Evolutionary conservation across 1,140 invertebrate species (phyloP).

Genomic region (Rhagoletis pomonella): DNA sequence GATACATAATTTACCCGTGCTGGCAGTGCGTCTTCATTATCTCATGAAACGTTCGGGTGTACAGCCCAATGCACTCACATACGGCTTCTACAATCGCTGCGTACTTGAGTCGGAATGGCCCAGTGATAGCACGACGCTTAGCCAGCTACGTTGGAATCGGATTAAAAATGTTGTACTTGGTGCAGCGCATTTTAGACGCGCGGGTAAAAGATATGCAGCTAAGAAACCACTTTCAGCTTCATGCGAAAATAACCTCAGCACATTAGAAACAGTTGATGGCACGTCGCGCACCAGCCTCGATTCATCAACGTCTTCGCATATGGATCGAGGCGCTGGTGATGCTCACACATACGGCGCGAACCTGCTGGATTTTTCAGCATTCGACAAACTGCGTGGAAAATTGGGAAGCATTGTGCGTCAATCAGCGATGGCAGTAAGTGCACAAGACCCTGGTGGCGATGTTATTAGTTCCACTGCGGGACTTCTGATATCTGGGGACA

Average conservation of each 20-base stretch:
- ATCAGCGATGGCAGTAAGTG: slow-evolving; percentile 68
- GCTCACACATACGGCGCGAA: slow-evolving; percentile 56
- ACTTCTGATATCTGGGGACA: slow-evolving; percentile 75
- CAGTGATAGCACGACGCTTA: slow-evolving; percentile 85
- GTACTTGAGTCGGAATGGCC: slow-evolving; percentile 97
- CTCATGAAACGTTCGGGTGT: slow-evolving; percentile 96
- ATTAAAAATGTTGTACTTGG: slow-evolving; percentile 93
- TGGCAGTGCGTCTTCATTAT: slow-evolving; percentile 95
- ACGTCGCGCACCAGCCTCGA: slow-evolving; percentile 76
- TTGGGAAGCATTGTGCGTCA: slow-evolving; percentile 80
- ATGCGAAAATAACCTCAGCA: slow-evolving; percentile 73
- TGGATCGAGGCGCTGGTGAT: slow-evolving; percentile 58
- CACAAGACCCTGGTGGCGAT: slow-evolving; percentile 63
- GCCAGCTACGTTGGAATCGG: slow-evolving; percentile 94
- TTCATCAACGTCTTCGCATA: slow-evolving; percentile 74
- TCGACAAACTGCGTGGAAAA: slow-evolving; percentile 78
- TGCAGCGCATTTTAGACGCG: slow-evolving; percentile 88
- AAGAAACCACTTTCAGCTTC: slow-evolving; percentile 73
- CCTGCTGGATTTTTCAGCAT: slow-evolving; percentile 76
- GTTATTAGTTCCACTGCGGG: slow-evolving; percentile 78
- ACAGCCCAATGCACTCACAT: slow-evolving; percentile 98
- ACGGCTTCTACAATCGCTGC: slow-evolving; percentile 86
- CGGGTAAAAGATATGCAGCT: slow-evolving; percentile 78
- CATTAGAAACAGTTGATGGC: slow-evolving; percentile 75
- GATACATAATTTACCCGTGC: slow-evolving; percentile 91